Percentiles rank a stretch among this genome's conserved stretches.
phyloP scores from a whole-genome alignment of 2,797 vertebrate species.

The Melopsittacus undulatus region DNA sequence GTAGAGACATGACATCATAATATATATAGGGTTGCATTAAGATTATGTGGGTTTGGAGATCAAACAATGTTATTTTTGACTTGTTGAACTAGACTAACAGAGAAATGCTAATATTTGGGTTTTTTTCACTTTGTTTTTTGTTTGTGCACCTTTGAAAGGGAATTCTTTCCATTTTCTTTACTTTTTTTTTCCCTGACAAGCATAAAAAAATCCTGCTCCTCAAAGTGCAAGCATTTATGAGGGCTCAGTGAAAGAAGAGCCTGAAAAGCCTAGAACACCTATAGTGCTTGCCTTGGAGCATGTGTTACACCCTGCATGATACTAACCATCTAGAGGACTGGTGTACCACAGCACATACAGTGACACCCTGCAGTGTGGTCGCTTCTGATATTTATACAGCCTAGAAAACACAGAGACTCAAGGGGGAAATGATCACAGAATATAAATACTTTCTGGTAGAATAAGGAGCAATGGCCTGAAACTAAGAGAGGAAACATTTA shows the following conservation, averaged over 20 bases:
- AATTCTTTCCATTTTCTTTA: neutral
- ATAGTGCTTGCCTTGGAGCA: slow-evolving; percentile 41
- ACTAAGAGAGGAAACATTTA: slow-evolving; percentile 67
- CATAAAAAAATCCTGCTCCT: neutral
- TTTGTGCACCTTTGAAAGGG: neutral
- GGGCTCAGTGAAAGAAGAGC: neutral
- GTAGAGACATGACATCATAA: neutral
- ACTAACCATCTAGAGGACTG: slow-evolving; percentile 4
- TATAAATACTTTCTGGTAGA: slow-evolving; percentile 67
- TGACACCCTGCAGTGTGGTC: slow-evolving; percentile 39
- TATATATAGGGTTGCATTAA: neutral
- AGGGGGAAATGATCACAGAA: slow-evolving; percentile 58
- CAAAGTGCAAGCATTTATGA: slow-evolving; percentile 4
- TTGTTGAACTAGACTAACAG: neutral
- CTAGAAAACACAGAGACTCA: slow-evolving; percentile 51
- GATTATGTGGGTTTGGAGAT: neutral
- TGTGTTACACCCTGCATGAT: slow-evolving; percentile 46
- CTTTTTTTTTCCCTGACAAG: neutral
- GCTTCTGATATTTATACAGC: slow-evolving; percentile 50
- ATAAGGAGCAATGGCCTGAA: slow-evolving; percentile 71
- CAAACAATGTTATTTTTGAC: neutral
- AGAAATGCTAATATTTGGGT: neutral
- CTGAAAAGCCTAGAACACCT: slow-evolving; percentile 12
- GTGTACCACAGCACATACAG: neutral
- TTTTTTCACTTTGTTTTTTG: neutral